Evolutionary conservation across 2,888 invertebrate genomes (phyloP), one percentile per base, ranked within the genome.

Genomic region (Hemaris fuciformis): DNA sequence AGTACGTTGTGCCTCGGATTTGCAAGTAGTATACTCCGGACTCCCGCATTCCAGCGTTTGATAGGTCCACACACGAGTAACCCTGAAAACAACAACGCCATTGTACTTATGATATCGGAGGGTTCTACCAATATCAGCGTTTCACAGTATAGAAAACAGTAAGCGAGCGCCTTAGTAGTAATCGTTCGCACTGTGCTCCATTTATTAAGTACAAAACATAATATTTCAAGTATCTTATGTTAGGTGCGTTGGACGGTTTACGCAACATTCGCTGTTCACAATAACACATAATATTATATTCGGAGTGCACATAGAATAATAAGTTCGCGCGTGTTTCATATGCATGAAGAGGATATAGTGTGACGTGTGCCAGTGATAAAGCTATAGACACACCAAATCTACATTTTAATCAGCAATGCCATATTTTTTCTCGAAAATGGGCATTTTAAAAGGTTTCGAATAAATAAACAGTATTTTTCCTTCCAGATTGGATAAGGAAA

Each of bases 21-120:
- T 97, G 97, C 61, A 98, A 92, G 81, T 98, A 98, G 86, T 97
- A 98, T 0, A 98, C 96, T 23, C 97, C 97, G 20, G 96, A 97
- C 73, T 97, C 96, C 65, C 95, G 93, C 96, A 97, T 97, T 27
- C 98, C 98, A 45, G 96, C 97, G 77, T 96, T 96, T 67, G 96
- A 89, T 56, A 98, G 93, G 83, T 98, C 98, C 62, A 97, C 95
- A 83, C 98, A 98, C 13, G 97, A 98, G 80, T 95, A 97, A 4
- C 97, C 98, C 97, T 97, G 23, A 5, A 22, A 62, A 68, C 66
- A 70, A 42, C n/a, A 60, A 61, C 6, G 6, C n/a, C 18, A 46
- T 59, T 59, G 46, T 38, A 59, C 5, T 46, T 15, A 23, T 20
- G 20, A 6, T 34, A 31, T 59, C 22, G 18, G 45, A 58, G 23